Evolutionary conservation across 2,888 invertebrate genomes (phyloP).

Genomic region (Rhingia campestris): DNA sequence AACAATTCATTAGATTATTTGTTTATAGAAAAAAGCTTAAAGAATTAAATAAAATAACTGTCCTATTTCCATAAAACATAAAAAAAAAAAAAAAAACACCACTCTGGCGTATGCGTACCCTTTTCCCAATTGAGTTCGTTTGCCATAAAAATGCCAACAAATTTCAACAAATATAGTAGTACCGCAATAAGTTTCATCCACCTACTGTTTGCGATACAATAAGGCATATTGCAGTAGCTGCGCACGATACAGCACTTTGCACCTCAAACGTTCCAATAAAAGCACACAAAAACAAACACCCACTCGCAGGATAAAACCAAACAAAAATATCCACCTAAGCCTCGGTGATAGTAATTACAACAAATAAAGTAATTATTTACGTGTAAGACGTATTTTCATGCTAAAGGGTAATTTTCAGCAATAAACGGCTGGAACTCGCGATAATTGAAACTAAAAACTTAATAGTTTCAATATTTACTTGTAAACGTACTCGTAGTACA

Average conservation of each 20-base stretch:
- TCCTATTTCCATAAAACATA: conserved; percentile 18
- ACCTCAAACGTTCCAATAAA: background rate
- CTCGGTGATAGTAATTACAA: conserved; percentile 42
- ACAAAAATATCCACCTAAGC: conserved; percentile 21
- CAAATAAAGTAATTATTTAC: conserved; percentile 66
- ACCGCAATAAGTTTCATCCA: conserved; percentile 41
- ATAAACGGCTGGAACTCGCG: conserved; percentile 43
- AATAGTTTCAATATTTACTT: conserved; percentile 46
- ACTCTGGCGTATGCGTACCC: conserved; percentile 42
- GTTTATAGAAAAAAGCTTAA: no score
- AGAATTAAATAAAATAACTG: background rate
- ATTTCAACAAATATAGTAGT: conserved; percentile 23
- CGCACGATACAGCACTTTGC: conserved; percentile 6
- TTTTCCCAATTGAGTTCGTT: conserved; percentile 9
- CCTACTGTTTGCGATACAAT: conserved; percentile 41
- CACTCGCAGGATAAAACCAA: conserved; percentile 27
- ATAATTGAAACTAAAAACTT: conserved; percentile 61
- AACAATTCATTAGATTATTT: no score
- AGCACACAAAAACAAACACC: background rate
- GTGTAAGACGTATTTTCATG: conserved; percentile 50
- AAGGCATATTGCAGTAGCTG: conserved; percentile 11
- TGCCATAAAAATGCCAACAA: conserved; percentile 35
- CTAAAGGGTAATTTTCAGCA: conserved; percentile 49
- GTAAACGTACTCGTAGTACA: background rate
- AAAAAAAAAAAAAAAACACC: conserved; percentile 3